Evolutionary conservation across 2,888 invertebrate genomes (phyloP).

Genomic region (Zelleria hepariella): DNA sequence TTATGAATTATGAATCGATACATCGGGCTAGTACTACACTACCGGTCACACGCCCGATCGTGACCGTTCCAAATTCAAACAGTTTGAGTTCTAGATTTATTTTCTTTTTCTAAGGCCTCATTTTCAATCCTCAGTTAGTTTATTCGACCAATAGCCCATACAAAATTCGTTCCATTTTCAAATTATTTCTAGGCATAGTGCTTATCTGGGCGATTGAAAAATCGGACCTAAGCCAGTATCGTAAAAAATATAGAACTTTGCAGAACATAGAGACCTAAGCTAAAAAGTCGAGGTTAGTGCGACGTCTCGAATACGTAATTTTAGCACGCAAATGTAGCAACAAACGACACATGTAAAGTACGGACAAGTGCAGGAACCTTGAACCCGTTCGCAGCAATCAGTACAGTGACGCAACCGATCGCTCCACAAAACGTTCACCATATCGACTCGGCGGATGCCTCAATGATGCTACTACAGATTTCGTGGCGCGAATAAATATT

Average conservation of each 20-base stretch:
- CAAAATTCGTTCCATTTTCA: too few relatives aligned
- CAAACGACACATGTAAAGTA: conserved; percentile 1
- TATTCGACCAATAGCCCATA: too few relatives aligned
- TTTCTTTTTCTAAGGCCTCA: not conserved
- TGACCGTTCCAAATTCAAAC: not conserved
- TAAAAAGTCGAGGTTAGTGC: not conserved
- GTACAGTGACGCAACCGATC: conserved; percentile 39
- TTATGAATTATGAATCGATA: conserved; percentile 20
- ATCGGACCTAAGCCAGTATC: too few relatives aligned
- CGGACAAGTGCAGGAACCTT: conserved; percentile 23
- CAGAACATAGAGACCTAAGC: not conserved
- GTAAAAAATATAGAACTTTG: not conserved
- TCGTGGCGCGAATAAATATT: conserved; percentile 59
- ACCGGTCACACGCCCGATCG: not conserved
- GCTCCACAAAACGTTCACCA: conserved; percentile 39
- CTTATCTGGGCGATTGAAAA: too few relatives aligned
- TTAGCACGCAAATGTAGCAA: not conserved
- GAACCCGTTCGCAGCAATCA: conserved; percentile 24
- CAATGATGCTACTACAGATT: conserved; percentile 31
- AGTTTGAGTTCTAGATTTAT: not conserved
- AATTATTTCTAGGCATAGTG: too few relatives aligned
- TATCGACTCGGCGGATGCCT: conserved; percentile 31
- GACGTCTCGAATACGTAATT: not conserved
- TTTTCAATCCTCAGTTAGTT: too few relatives aligned
- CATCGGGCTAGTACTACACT: conserved; percentile 1